A percentile compares a stretch with the other conserved stretches of the same genome.
phyloP scores from a whole-genome alignment of 23 tunicate genomes.

The Styela clava region DNA sequence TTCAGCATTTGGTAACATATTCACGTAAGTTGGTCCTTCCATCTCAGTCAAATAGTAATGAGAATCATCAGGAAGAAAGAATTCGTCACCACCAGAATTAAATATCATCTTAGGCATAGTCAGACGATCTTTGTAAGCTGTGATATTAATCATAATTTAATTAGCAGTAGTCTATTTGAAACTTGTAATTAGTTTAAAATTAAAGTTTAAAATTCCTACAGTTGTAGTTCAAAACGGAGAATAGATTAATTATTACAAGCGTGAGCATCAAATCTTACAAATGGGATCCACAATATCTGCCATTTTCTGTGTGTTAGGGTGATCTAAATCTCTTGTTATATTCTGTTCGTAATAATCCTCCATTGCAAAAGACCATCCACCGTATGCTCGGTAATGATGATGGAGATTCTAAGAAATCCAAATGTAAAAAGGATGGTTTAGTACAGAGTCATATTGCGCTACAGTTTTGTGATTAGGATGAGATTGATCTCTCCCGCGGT shows the following conservation, averaged over 20 bases:
- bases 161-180: no score
- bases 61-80: conserved; percentile 92
- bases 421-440: no score
- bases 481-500: no score
- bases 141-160: no score
- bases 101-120: conserved; percentile 97
- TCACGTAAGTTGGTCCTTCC: conserved; percentile 86
- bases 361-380: conserved; percentile 97
- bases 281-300: conserved; percentile 82
- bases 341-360: conserved; percentile 81
- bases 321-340: conserved; percentile 81
- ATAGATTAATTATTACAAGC: neutral
- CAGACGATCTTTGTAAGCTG: conserved; percentile 85
- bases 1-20: conserved; percentile 97
- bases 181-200: neutral
- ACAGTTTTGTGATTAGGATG: no score
- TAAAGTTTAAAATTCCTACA: neutral
- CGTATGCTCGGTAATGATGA: conserved; percentile 93
- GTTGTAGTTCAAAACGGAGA: neutral
- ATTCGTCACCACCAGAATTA: conserved; percentile 90
- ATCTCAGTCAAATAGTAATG: conserved; percentile 71
- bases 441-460: neutral
- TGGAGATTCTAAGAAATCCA: conserved; percentile 63
- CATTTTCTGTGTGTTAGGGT: conserved; percentile 73
- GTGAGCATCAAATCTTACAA: conserved; percentile 33